phyloP scores from a whole-genome alignment of 2,888 invertebrate genomes.

The Ypsolopha sequella region DNA sequence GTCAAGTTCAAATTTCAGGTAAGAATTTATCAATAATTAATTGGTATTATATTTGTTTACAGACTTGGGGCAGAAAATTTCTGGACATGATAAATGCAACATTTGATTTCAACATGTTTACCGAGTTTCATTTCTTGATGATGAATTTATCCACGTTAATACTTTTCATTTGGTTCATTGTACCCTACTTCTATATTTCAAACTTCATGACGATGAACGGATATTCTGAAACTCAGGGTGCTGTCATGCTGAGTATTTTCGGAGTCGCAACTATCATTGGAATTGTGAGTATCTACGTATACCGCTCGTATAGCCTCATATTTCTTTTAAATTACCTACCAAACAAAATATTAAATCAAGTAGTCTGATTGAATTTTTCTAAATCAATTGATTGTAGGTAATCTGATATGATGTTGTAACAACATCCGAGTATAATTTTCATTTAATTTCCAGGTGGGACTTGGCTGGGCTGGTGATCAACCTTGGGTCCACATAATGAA shows the following conservation, averaged over 20 bases:
- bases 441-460: slow-evolving; percentile 70
- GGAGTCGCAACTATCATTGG: slow-evolving; percentile 92
- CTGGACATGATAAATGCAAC: slow-evolving; percentile 77
- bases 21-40: not conserved
- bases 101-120: slow-evolving; percentile 87
- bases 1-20: not conserved
- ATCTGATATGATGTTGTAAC: not conserved
- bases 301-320: too few species aligned
- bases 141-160: slow-evolving; percentile 92
- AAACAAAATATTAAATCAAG: too few species aligned
- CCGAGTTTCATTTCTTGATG: slow-evolving; percentile 83
- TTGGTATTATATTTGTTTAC: slow-evolving; percentile 25
- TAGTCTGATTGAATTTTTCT: too few species aligned
- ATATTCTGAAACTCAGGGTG: slow-evolving; percentile 77
- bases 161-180: slow-evolving; percentile 94
- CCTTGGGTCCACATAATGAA: slow-evolving; percentile 87
- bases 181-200: slow-evolving; percentile 93
- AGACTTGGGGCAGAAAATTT: slow-evolving; percentile 81
- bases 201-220: slow-evolving; percentile 77
- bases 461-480: slow-evolving; percentile 92
- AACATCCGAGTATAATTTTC: not conserved
- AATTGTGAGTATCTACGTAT: slow-evolving; percentile 74
- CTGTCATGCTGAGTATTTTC: slow-evolving; percentile 85
- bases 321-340: too few species aligned
- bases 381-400: too few species aligned